These are phyloP conservation scores for Petrolisthes cinctipes DNA, from an alignment of 2,888 invertebrate genomes.

Conservation along the genomic window DNA sequence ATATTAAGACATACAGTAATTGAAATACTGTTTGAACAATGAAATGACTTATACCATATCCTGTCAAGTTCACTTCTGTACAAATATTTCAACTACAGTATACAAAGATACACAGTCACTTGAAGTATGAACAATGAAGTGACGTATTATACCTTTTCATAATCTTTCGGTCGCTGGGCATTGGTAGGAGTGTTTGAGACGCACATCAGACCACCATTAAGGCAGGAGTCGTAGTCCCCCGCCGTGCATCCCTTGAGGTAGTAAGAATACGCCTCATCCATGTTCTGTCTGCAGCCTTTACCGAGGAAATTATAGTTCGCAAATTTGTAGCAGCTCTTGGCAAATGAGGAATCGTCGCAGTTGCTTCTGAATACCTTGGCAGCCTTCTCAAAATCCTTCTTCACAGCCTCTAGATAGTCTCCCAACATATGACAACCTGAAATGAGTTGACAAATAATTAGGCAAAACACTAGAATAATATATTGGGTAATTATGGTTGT, in stretches of 20 bases:
- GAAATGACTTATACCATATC: too few species aligned
- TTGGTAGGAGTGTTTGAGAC: constrained; percentile 69
- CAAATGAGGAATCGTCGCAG: constrained; percentile 86
- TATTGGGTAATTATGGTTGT: too few species aligned
- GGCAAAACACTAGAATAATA: too few species aligned
- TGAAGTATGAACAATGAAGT: too few species aligned
- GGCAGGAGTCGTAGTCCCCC: constrained; percentile 79
- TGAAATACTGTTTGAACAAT: too few species aligned
- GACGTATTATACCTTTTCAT: constrained; percentile 27
- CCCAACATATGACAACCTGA: constrained; percentile 91
- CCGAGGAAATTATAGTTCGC: constrained; percentile 76
- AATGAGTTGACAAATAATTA: constrained; percentile 64
- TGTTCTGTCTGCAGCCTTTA: constrained; percentile 73
- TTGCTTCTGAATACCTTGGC: constrained; percentile 85
- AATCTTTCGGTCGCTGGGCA: constrained; percentile 46
- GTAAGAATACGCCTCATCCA: constrained; percentile 78
- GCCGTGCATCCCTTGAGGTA: constrained; percentile 84
- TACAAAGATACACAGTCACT: constrained; percentile 5
- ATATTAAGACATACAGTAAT: too few species aligned
- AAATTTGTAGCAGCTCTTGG: constrained; percentile 89
- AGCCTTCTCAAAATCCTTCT: constrained; percentile 85
- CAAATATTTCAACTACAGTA: background rate
- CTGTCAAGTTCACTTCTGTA: too few species aligned
- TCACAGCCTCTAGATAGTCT: constrained; percentile 89
- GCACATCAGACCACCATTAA: constrained; percentile 81